Evolutionary conservation across 2,113 vertebrate genomes (phyloP).

Genomic region (Sinocyclocheilus anophthalmus): DNA sequence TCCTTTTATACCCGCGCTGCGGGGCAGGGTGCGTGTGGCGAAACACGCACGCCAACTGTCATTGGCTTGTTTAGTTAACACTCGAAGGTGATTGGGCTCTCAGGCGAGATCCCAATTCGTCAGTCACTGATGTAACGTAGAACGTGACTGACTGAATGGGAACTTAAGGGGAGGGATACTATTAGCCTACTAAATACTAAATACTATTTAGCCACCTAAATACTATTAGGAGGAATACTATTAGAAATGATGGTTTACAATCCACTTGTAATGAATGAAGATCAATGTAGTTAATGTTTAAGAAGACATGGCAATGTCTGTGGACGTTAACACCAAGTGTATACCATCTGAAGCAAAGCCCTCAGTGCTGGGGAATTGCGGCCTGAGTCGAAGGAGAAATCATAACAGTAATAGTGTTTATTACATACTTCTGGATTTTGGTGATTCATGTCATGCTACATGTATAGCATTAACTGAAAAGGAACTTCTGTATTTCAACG

Average conservation of each 20-base stretch:
- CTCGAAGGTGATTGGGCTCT: no score
- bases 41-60: no score
- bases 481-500: not conserved
- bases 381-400: not conserved
- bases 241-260: not conserved
- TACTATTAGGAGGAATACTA: constrained; percentile 15
- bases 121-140: no score
- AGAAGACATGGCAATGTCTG: not conserved
- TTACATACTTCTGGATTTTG: not conserved
- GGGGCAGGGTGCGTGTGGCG: no score
- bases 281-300: not conserved
- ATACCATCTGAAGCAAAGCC: not conserved
- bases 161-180: constrained; percentile 5
- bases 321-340: not conserved
- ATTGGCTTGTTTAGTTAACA: no score
- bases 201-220: no score
- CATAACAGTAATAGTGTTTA: not conserved
- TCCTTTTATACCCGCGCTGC: no score
- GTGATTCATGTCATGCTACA: not conserved
- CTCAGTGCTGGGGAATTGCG: not conserved
- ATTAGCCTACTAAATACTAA: not conserved
- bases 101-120: no score
- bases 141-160: no score
- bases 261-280: not conserved
- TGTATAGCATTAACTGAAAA: not conserved